phyloP scores from a whole-genome alignment of 2,113 vertebrate species.

The Grus americana region DNA sequence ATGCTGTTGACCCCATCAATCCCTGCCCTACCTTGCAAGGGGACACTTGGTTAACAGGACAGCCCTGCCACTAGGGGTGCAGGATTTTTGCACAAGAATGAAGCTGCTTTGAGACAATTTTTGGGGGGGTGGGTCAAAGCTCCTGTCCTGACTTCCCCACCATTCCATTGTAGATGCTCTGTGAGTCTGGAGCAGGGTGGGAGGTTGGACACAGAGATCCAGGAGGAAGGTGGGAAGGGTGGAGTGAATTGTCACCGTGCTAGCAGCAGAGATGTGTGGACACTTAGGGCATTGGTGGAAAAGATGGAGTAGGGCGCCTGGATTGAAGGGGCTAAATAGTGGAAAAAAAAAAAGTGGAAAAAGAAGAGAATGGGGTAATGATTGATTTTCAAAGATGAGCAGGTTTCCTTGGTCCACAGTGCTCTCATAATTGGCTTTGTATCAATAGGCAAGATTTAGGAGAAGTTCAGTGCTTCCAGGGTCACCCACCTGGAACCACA shows the following conservation, averaged over 20 bases:
- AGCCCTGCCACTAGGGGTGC: too few relatives aligned
- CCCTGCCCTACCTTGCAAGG: too few relatives aligned
- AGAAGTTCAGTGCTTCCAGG: background rate
- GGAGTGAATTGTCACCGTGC: background rate
- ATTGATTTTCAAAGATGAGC: background rate
- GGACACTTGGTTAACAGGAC: background rate
- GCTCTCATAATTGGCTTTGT: background rate
- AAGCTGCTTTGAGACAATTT: background rate
- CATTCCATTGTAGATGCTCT: background rate
- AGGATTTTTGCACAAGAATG: background rate
- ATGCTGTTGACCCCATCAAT: background rate
- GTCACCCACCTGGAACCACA: too few relatives aligned
- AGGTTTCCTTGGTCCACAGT: background rate
- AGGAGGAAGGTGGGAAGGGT: background rate
- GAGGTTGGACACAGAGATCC: too few relatives aligned
- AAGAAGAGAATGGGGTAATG: background rate
- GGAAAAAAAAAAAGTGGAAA: background rate
- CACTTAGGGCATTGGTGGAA: too few relatives aligned
- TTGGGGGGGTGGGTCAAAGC: background rate
- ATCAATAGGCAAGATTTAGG: background rate
- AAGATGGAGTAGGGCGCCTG: background rate
- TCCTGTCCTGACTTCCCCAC: too few relatives aligned
- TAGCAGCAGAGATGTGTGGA: background rate
- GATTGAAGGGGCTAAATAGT: background rate
- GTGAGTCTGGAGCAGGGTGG: background rate